These are phyloP conservation scores for Lacanobia oleracea DNA, from an alignment of 2,888 invertebrate genomes.

Conservation along the genomic window DNA sequence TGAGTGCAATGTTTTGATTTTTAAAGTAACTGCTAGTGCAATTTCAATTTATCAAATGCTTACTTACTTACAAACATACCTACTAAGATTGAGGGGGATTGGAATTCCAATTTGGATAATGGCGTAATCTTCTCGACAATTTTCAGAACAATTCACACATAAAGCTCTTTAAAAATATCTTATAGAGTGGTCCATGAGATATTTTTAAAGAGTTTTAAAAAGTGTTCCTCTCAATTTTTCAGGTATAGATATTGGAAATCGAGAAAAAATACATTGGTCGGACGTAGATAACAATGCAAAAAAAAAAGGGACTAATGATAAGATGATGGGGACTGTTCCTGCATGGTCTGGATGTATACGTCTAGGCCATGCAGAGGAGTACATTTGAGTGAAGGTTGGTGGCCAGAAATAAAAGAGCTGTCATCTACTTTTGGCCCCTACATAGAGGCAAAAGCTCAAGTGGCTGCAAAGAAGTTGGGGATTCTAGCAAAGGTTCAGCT, in stretches of 20 bases:
- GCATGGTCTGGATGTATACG: background rate
- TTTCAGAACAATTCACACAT: no score
- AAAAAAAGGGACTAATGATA: no score
- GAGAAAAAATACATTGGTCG: background rate
- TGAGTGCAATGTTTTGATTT: conserved; percentile 46
- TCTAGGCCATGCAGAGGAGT: background rate
- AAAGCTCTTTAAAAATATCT: no score
- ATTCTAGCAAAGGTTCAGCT: no score
- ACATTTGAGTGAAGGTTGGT: background rate
- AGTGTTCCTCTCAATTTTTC: background rate
- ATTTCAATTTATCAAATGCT: conserved; percentile 39
- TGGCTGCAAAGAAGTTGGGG: no score
- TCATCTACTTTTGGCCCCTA: no score
- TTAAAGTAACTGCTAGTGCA: conserved; percentile 23
- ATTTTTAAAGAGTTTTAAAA: background rate
- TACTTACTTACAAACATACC: background rate
- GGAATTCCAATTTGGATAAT: conserved; percentile 1
- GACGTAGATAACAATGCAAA: background rate
- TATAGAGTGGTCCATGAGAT: background rate
- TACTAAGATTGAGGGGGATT: background rate
- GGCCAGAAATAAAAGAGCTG: background rate
- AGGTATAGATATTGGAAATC: no score
- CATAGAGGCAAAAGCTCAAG: no score
- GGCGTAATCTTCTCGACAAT: background rate
- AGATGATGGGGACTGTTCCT: background rate